Percentiles rank a stretch among this genome's conserved stretches.
These are phyloP conservation scores for Proales similis DNA, from an alignment of 1,140 invertebrate genomes.

Conservation along the genomic window DNA sequence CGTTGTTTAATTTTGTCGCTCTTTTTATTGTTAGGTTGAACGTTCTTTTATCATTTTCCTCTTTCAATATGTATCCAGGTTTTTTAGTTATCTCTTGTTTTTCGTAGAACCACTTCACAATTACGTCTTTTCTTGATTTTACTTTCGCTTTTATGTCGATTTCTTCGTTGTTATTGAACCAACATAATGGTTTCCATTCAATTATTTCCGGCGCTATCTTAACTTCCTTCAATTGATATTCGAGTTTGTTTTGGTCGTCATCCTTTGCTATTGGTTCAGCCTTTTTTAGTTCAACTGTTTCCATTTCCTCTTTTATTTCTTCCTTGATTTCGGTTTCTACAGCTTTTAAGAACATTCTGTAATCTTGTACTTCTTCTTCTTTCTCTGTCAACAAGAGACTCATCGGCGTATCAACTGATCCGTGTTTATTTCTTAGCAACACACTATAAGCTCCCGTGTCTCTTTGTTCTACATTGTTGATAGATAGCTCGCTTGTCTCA, in stretches of 20 bases:
- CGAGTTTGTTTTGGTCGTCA: neutral
- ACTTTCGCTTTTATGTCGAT: too few species aligned
- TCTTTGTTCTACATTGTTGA: conserved; percentile 37
- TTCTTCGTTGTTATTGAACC: too few species aligned
- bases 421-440: conserved; percentile 42
- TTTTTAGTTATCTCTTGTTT: neutral
- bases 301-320: neutral
- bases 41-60: neutral
- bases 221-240: neutral
- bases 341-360: conserved; percentile 40
- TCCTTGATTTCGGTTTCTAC: neutral
- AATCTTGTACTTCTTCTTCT: conserved; percentile 48
- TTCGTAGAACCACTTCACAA: neutral
- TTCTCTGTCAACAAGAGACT: conserved; percentile 51
- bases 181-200: too few species aligned
- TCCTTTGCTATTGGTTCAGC: neutral
- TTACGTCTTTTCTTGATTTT: neutral
- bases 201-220: too few species aligned
- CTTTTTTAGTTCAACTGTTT: neutral
- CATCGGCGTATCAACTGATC: conserved; percentile 44
- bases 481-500: conserved; percentile 39
- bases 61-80: neutral
- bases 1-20: neutral
- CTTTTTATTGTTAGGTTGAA: neutral
- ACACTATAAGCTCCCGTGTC: neutral